Base-by-base conservation (phyloP, 2,797 vertebrate genomes). In the Brachyalestes nurse region DNA sequence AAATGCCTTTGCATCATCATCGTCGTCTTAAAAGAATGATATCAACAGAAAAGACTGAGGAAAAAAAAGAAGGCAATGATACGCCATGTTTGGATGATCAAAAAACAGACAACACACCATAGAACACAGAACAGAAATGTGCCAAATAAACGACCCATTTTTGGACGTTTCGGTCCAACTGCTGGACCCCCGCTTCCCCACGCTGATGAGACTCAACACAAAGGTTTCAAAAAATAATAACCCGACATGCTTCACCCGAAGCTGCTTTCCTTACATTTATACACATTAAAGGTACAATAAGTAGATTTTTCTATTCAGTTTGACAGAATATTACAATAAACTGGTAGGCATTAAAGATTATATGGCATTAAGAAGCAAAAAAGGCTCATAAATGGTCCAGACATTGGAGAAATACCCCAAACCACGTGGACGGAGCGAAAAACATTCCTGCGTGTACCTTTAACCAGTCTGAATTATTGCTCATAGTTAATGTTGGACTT, bases 1-100 rank as follows among this genome's bases (percentile, higher is more conserved):
- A 84, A 90, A 86, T 17, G 73, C 84, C 77, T 77, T 87, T 72
- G 66, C 79, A 88, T 79, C 8, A 66, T 87, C 73, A 84, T 40
- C 21, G 2, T 51, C 21, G 2, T 40, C 47, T 34, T 55, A 83
- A 38, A 86, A 78, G 57, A 83, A 79, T 78, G 7, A 77, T 57
- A 84, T 72, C 49, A 81, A 80, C 57, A 47, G 8, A 25, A 61
- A 65, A 47, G 7, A 8, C 45, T 12, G 7, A 47, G 45, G 2
- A 16, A 69, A 57, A 58, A 64, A 81, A 73, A 76, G 38, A 45
- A 65, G 16, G 45, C 25, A 9, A 80, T 6, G 14, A 53, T 49
- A 21, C 17, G 42, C n/a, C 12, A 49, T 21, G 21, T 53, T 12
- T 40, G 21, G 49, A 72, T n/a, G 55, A 38, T 34, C 49, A 71